Base-by-base conservation (phyloP, 2,113 vertebrate species). In the Calyptomena viridis region DNA sequence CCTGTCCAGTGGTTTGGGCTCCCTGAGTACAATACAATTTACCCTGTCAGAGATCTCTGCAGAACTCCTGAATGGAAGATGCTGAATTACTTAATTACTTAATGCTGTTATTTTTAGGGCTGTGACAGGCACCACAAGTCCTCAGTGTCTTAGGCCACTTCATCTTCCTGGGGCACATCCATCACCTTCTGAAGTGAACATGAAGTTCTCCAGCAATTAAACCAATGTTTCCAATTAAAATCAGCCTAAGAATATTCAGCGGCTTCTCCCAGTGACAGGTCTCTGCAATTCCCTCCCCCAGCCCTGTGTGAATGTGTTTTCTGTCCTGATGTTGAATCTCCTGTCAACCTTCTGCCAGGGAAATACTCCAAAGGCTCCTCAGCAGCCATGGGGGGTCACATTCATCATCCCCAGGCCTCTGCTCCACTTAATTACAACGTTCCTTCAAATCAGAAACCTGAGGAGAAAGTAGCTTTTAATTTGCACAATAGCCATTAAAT, bases 391-490 rank as follows among this genome's bases (percentile, higher is more conserved):
- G 39, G 31, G 62, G 50, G 91, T 91, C 90, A 74, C 96, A 97
- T 97, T 95, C n/a, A 91, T 97, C 97, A 97, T 72, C 79, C 85
- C 42, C 91, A 75, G 89, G 91, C 90, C 93, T 94, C 95, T 94
- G 88, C 94, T 96, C 95, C 96, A 71, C 93, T 97, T 97, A 96
- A 97, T 98, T 94, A 96, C 97, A 97, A 71, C 71, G 27, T 93
- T 84, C 93, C 97, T 97, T 93, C 90, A 91, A 92, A 95, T 84
- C 95, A 95, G 74, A 96, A 97, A 95, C 79, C 94, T 73, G 77
- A 94, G 86, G 88, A 97, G 94, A 97, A 97, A 92, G 84, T 68
- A 93, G 96, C 87, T 97, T 98, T 97, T 95, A 94, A 95, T 97
- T 95, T 96, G 95, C 91, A 96, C 95, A 93, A 31, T 66, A 62